Evolutionary conservation across 2,113 vertebrate species (phyloP), one percentile per base, ranked within the genome.

Genomic region (Dromiciops gliroides): DNA sequence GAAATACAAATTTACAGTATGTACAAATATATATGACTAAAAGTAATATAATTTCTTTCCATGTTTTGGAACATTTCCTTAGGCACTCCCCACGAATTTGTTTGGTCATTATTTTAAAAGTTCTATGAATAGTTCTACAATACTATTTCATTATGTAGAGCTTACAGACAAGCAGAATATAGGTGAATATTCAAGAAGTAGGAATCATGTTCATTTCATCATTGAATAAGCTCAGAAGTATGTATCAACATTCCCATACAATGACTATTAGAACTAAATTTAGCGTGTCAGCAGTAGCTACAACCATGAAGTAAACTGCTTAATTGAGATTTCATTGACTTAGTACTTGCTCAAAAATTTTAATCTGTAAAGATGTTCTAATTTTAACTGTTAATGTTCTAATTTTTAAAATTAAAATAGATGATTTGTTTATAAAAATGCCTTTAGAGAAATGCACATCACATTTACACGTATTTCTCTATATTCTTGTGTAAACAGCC

Each of bases 211-310:
- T 0, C 75, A 93, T 96, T 96, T 96, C 94, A 93, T 97, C 96
- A 97, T 93, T 67, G 90, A 94, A 96, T 97, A 97, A 95, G 96
- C 97, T 94, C 97, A 96, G 98, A 98, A 97, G 94, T 97, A 97
- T 44, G 60, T 94, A 89, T 95, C 97, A 94, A 97, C 98, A 99
- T 99, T 98, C 99, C 98, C 98, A 92, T 94, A 93, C 97, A 95
- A 95, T 98, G 98, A 99, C 98, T 95, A 93, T 98, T 95, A 2
- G 25, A 44, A 92, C 99, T 99, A 99, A 99, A 98, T 99, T 98
- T 99, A 99, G 99, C 49, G 22, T 56, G 25, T 56, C 97, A 93
- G 56, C 67, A 50, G 95, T 93, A 95, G 93, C 44, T 83, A 96
- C 98, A 97, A 91, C 11, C 10, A 89, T 31, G 91, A 96, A 95